These are phyloP conservation scores for Diadophis punctatus DNA, from an alignment of 2,113 vertebrate genomes.

Conservation along the genomic window DNA sequence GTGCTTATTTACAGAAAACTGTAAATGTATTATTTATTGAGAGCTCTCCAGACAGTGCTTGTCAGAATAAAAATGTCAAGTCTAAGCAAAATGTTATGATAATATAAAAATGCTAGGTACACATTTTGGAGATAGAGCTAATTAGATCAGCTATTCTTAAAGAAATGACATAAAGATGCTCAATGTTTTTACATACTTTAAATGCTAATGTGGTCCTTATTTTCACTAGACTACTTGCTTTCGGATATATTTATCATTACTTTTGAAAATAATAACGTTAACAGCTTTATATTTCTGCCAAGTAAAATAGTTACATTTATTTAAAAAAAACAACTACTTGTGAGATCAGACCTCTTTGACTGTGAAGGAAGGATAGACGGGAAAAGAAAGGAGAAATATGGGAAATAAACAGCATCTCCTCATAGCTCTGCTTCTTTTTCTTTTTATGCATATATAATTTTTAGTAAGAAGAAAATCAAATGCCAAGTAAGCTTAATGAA, in stretches of 20 bases:
- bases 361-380: background rate
- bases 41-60: conserved; percentile 88
- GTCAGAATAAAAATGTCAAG: conserved; percentile 95
- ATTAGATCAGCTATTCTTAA: conserved; percentile 85
- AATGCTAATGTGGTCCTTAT: conserved; percentile 60
- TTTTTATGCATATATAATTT: background rate
- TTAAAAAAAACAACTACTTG: conserved; percentile 8
- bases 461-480: background rate
- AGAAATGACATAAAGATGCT: conserved; percentile 69
- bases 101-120: conserved; percentile 90
- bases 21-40: conserved; percentile 99
- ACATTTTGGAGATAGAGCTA: conserved; percentile 87
- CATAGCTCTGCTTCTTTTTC: conserved; percentile 20
- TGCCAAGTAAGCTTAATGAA: background rate
- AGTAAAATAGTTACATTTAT: conserved; percentile 39
- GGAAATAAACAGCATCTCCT: background rate
- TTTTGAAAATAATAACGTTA: conserved; percentile 61
- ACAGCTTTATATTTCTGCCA: conserved; percentile 63
- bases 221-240: conserved; percentile 52
- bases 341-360: conserved; percentile 10
- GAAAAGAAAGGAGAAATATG: background rate
- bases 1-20: conserved; percentile 97
- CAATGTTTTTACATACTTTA: conserved; percentile 57
- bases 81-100: conserved; percentile 85
- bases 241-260: conserved; percentile 60